phyloP scores from a whole-genome alignment of 2,797 vertebrate species.

The Xerus rutilus region DNA sequence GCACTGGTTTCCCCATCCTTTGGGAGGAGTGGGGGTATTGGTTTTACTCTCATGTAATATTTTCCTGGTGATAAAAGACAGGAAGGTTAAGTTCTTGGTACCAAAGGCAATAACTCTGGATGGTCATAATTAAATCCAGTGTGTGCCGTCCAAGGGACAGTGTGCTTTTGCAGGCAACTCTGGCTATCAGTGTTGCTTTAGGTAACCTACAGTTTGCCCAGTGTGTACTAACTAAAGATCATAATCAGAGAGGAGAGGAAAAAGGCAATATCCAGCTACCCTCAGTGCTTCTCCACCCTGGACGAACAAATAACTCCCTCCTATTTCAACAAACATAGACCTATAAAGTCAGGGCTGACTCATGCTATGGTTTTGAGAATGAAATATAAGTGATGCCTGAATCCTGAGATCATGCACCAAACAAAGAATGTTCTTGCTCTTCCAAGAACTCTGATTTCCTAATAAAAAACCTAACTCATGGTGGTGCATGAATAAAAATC shows the following conservation, averaged over 20 bases:
- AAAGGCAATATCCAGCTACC: constrained; percentile 49
- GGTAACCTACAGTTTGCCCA: constrained; percentile 17
- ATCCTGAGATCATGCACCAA: background rate
- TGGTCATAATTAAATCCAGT: constrained; percentile 21
- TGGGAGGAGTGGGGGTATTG: background rate
- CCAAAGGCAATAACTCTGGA: constrained; percentile 29
- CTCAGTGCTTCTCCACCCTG: constrained; percentile 63
- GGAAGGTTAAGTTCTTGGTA: constrained; percentile 17
- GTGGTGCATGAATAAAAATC: constrained; percentile 61
- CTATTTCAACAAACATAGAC: constrained; percentile 63
- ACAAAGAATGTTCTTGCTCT: constrained; percentile 56
- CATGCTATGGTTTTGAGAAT: background rate
- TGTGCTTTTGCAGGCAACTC: background rate
- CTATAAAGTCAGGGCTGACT: constrained; percentile 62
- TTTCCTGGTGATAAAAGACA: background rate
- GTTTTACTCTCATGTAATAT: background rate
- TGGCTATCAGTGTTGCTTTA: background rate
- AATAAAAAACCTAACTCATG: background rate
- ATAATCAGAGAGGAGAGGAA: constrained; percentile 33
- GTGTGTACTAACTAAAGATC: constrained; percentile 37
- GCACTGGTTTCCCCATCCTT: background rate
- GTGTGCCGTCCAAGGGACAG: background rate
- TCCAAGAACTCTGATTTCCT: constrained; percentile 35
- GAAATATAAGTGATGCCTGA: constrained; percentile 26
- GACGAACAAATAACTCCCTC: constrained; percentile 39